Base-by-base conservation (phyloP, 2,113 vertebrate genomes). In the Pseudorectes ferrugineus region DNA sequence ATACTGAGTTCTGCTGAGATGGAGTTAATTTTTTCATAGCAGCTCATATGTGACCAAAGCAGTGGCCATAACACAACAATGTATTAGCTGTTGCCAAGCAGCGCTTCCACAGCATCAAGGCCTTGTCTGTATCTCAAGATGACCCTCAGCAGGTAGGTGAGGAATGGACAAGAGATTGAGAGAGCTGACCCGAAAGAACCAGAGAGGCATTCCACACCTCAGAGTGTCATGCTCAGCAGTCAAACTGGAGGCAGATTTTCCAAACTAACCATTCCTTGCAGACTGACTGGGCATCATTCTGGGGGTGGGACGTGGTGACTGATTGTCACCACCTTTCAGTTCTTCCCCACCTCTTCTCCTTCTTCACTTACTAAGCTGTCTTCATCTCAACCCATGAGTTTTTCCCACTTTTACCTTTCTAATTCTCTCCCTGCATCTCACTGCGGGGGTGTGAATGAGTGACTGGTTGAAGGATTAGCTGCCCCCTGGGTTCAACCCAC, bases 101-200 rank as follows among this genome's bases (percentile, higher is more conserved):
- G 9, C 7, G 4, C 10, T 70, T 52, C 35, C 3, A 8, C 2
- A 28, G 8, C 18, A 57, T 10, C 42, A 51, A 55, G n/a, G 12
- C 3, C 5, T 29, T 57, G 18, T 52, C 26, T 58, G 9, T 46
- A 20, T 14, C 20, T 57, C 24, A 28, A 4, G 8, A 9, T 59
- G 45, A 3, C 9, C 4, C 28, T 36, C 18, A 29, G 15, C 7
- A 18, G 28, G 6, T 40, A 45, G 28, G 6, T 0, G 2, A 36
- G 28, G 10, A 73, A 35, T 7, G 3, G 31, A n/a, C 11, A 67
- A 74, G 45, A 55, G 23, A 31, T 5, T 33, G 10, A 25, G 16
- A 24, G 5, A 66, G 10, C 7, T 59, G 16, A 51, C 12, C 18
- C 0, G 0, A 59, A 45, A 1, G 23, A 33, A 43, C 18, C 2